Base-by-base conservation (phyloP, 1,140 invertebrate species). In the Prorops nasuta region DNA sequence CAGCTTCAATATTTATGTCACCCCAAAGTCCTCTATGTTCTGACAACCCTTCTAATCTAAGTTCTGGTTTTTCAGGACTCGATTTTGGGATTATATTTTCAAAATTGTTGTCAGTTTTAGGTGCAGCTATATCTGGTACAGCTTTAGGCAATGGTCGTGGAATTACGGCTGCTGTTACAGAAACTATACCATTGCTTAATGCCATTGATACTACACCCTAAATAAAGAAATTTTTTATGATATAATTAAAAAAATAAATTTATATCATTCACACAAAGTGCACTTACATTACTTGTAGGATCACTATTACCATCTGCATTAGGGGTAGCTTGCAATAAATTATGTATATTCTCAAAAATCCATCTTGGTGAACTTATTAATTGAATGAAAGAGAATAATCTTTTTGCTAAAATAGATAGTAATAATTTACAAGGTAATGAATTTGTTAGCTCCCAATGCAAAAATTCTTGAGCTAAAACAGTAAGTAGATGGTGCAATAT, bases 371-470 rank as follows among this genome's bases (percentile, higher is more conserved):
- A 64, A 50, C 64, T 67, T 7, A 72, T 47, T 7, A 62, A 63
- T 16, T 70, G 51, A n/a, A 74, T 57, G 2, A 36, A 50, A 32
- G 51, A 20, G 21, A 82, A 73, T 7, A 86, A 64, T 50, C 77
- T 81, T 65, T 81, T 84, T 2, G 84, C 78, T 41, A 86, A 54
- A 43, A 87, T 81, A 21, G 83, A 79, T 2, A 84, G 66, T 19
- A 87, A 67, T 21, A 84, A 64, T 63, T 83, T 81, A 17, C 82
- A 85, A 18, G 85, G 83, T 24, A 85, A 75, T 1, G 84, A 86
- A 56, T 83, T 84, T 65, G 80, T 84, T 14, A 86, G 56, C 61
- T 86, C 84, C 81, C 83, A 85, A 3, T 83, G 82, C 12, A 86
- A 66, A 49, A 86, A 80, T 60, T 85, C 84, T 58, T 80, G 79